Percentiles rank a stretch among this genome's conserved stretches.
These are phyloP conservation scores for Amblyteles armatorius DNA, from an alignment of 2,888 invertebrate species.

Conservation along the genomic window DNA sequence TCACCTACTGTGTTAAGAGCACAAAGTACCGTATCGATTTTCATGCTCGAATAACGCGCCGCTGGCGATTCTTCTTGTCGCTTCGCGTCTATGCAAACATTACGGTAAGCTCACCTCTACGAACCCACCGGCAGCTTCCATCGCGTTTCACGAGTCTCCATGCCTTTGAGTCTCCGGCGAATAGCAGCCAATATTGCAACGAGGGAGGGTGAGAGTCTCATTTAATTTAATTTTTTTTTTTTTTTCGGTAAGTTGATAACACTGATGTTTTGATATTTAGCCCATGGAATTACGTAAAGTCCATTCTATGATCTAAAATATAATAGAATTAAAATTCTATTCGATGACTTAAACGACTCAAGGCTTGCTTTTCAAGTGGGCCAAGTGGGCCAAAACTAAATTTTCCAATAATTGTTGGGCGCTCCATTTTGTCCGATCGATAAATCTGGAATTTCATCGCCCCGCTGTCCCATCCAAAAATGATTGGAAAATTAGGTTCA, in stretches of 20 bases:
- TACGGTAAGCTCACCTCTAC: background rate
- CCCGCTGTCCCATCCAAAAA: background rate
- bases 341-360: too few species aligned
- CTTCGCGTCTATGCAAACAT: background rate
- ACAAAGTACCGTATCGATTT: slow-evolving; percentile 3
- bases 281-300: too few species aligned
- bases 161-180: background rate
- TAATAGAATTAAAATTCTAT: too few species aligned
- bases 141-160: background rate
- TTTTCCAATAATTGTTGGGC: too few species aligned
- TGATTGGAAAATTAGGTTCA: background rate
- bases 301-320: background rate
- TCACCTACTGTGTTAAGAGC: background rate
- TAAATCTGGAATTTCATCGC: too few species aligned
- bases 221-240: too few species aligned
- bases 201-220: too few species aligned
- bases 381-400: too few species aligned
- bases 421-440: too few species aligned
- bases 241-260: too few species aligned
- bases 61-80: background rate
- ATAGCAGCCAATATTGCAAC: background rate
- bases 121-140: background rate
- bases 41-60: background rate
- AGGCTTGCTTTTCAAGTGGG: background rate
- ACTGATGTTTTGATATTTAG: too few species aligned